phyloP scores from a whole-genome alignment of 2,888 invertebrate genomes.

The Steinernema hermaphroditum region DNA sequence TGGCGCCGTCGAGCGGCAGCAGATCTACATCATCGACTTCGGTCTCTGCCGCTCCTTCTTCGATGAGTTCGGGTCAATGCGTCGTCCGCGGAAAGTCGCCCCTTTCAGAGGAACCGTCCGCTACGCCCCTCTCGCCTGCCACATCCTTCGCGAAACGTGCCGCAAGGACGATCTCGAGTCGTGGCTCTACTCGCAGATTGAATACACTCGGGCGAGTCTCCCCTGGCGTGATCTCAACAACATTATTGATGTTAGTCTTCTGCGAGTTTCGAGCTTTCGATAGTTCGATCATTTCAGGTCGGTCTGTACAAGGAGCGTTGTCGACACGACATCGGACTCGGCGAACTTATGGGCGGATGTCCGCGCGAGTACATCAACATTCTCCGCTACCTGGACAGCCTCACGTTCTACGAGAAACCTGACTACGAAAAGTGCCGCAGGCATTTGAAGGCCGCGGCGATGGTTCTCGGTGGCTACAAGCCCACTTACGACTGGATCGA shows the following conservation, averaged over 20 bases:
- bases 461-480: neutral
- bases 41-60: constrained; percentile 47
- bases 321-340: constrained; percentile 35
- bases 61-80: constrained; percentile 35
- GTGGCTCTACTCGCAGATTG: constrained; percentile 53
- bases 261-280: constrained; percentile 26
- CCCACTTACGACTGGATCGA: constrained; percentile 25
- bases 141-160: constrained; percentile 49
- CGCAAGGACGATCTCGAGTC: constrained; percentile 60
- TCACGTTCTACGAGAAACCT: constrained; percentile 51
- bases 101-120: constrained; percentile 47
- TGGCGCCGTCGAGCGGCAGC: constrained; percentile 38
- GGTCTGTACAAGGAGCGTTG: constrained; percentile 41
- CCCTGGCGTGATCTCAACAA: constrained; percentile 51
- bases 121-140: constrained; percentile 40
- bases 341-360: constrained; percentile 52
- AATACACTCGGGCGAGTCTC: constrained; percentile 51
- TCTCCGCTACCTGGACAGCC: constrained; percentile 41
- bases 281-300: neutral
- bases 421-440: constrained; percentile 49
- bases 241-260: constrained; percentile 38
- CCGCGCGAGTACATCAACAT: constrained; percentile 52
- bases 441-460: constrained; percentile 35
- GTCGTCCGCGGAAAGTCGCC: constrained; percentile 42
- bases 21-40: constrained; percentile 53